Conservation (phyloP, 2,888 invertebrate species). For the Cryptocheilus praepositus region DNA sequence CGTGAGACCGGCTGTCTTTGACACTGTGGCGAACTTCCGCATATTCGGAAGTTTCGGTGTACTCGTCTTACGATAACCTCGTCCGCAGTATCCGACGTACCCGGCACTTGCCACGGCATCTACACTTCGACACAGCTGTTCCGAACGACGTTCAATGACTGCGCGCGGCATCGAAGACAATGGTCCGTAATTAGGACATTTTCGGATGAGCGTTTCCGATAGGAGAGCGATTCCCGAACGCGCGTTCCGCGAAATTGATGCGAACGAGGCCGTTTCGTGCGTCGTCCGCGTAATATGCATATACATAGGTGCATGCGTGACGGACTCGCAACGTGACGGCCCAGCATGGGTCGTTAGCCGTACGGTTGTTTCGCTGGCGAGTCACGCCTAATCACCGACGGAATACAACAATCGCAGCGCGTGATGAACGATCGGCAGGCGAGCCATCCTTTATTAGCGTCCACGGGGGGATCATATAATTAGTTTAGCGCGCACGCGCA, state of each 20-base stretch:
- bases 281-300: constrained; percentile 39
- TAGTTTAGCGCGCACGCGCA: constrained; percentile 54
- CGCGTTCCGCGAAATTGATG: constrained; percentile 32
- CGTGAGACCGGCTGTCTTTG: too few relatives aligned
- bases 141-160: too few relatives aligned
- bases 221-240: too few relatives aligned
- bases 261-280: constrained; percentile 17
- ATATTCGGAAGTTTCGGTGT: constrained; percentile 7
- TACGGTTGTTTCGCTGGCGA: constrained; percentile 59
- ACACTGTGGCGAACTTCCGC: constrained; percentile 11
- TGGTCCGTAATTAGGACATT: too few relatives aligned
- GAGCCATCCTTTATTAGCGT: constrained; percentile 59
- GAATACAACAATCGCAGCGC: constrained; percentile 63
- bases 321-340: constrained; percentile 45
- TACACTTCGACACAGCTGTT: too few relatives aligned
- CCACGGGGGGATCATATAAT: constrained; percentile 51
- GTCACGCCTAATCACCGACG: constrained; percentile 63
- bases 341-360: constrained; percentile 57
- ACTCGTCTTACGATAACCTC: too few relatives aligned
- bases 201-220: too few relatives aligned
- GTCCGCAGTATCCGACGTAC: too few relatives aligned
- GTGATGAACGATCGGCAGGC: constrained; percentile 61
- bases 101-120: too few relatives aligned
- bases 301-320: constrained; percentile 39
- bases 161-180: too few relatives aligned